phyloP scores from a whole-genome alignment of 2,797 vertebrate genomes.

The Clarias laeviceps region DNA sequence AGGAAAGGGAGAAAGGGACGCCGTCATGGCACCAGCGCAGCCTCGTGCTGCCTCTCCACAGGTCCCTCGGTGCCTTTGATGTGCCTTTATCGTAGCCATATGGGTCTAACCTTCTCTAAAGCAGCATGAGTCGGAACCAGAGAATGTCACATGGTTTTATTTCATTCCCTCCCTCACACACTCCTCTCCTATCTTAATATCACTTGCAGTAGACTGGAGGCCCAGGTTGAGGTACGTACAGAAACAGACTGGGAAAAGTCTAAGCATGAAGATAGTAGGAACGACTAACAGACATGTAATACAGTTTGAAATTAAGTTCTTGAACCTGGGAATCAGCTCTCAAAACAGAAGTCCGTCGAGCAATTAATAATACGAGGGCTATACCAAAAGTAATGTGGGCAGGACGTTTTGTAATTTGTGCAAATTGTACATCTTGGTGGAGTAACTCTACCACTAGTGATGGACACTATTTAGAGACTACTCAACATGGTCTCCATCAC shows the following conservation, averaged over 20 bases:
- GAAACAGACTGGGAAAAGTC: not conserved
- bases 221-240: conserved; percentile 16
- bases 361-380: not conserved
- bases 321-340: not conserved
- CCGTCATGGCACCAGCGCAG: conserved; percentile 28
- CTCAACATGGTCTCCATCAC: no score
- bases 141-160: conserved; percentile 29
- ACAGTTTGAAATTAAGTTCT: not conserved
- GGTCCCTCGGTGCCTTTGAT: conserved; percentile 56
- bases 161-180: not conserved
- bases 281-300: not conserved
- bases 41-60: conserved; percentile 49
- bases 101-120: conserved; percentile 44
- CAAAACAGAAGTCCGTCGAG: not conserved
- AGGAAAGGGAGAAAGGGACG: conserved; percentile 8
- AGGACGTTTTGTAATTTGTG: no score
- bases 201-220: conserved; percentile 23
- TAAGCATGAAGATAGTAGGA: not conserved
- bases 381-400: no score
- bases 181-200: conserved; percentile 34
- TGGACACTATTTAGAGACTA: no score
- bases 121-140: conserved; percentile 35
- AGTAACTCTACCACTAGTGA: no score
- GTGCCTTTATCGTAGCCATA: conserved; percentile 61
- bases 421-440: no score